Evolutionary conservation across 2,797 vertebrate species (phyloP), one percentile per base, ranked within the genome.

Genomic region (Falco columbarius): DNA sequence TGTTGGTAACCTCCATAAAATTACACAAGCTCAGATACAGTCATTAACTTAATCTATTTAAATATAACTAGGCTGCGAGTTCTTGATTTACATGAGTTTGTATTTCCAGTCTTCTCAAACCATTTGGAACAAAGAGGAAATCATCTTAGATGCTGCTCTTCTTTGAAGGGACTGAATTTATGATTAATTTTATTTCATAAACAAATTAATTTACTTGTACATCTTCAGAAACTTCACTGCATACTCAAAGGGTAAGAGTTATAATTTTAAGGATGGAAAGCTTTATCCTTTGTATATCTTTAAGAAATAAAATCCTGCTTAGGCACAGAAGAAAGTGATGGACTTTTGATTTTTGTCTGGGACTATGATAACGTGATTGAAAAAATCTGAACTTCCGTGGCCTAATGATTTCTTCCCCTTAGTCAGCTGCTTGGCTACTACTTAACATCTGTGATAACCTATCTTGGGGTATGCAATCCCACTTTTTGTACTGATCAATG

Each of bases 151-250:
- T 83, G 85, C 54, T 83, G 10, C 32, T 92, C 19, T 42, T 81
- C 91, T 95, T 96, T 97, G 94, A 95, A 93, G 73, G 68, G 51
- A 55, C 20, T 70, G 72, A 76, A 84, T 91, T 92, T 77, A 67
- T 81, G 42, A 90, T 93, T 94, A 81, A 61, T 72, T 79, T 72
- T 77, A 81, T 85, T 94, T 95, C 72, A 77, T 90, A 95, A 96
- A 92, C 74, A 84, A 91, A 95, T 87, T 72, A 27, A 88, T 95
- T 95, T 96, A 71, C 55, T 92, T 18, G 3, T 86, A 55, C 76
- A 24, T 81, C 76, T 93, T 96, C 65, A 91, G 62, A 94, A 96
- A 90, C 23, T 34, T 77, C 1, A 2, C 38, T 94, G 56, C 61
- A 18, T 68, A 34, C 85, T 91, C 73, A 83, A 86, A 75, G 61